Conservation (phyloP, 2,797 vertebrate genomes). For the Nothura maculosa region DNA sequence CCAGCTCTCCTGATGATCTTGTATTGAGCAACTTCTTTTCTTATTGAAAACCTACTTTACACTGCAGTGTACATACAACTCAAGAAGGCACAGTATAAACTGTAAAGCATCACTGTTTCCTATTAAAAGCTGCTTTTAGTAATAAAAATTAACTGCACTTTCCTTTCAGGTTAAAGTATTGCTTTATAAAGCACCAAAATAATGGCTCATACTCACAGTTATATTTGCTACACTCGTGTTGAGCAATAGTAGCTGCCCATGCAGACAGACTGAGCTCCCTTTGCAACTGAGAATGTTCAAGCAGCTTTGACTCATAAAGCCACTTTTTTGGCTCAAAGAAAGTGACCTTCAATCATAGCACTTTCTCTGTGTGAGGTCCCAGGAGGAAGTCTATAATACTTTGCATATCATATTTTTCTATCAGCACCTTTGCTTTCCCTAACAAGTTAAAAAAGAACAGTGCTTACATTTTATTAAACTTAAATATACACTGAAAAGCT, state of each 20-base stretch:
- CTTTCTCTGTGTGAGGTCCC: neutral
- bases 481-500: neutral
- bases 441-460: neutral
- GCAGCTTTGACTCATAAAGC: neutral
- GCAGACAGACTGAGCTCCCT: neutral
- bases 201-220: neutral
- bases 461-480: neutral
- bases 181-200: neutral
- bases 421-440: fast-evolving
- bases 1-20: neutral
- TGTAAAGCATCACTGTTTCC: neutral
- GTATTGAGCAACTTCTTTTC: neutral
- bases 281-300: neutral
- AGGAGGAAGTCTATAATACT: neutral
- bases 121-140: neutral
- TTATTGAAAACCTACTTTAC: neutral
- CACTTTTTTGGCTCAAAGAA: neutral
- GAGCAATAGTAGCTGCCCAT: neutral
- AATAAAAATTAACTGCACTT: neutral
- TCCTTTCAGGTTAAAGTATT: neutral
- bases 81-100: neutral
- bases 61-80: neutral
- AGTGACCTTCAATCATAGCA: neutral
- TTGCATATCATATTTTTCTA: neutral
- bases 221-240: neutral